Evolutionary conservation across 2,888 invertebrate species (phyloP).

Genomic region (Ophion obscuratus): DNA sequence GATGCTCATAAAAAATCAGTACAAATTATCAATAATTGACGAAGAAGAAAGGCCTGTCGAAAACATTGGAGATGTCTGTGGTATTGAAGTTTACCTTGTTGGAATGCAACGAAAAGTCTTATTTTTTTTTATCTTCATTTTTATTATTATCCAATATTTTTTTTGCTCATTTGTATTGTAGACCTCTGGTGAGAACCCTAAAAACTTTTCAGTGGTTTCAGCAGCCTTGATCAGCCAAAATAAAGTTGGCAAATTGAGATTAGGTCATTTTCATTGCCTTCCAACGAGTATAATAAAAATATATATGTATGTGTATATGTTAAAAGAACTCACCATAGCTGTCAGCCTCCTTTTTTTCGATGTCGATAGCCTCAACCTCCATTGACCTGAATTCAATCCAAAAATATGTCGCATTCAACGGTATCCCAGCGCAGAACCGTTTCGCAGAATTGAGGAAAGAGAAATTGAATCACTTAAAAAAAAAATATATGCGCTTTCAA

Average conservation of each 20-base stretch:
- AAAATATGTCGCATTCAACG: background rate
- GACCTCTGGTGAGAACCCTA: background rate
- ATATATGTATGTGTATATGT: background rate
- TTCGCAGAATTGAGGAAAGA: conserved; percentile 41
- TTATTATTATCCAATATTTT: background rate
- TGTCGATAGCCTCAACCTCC: background rate
- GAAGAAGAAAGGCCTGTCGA: background rate
- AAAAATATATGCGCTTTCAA: background rate
- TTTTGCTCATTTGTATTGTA: background rate
- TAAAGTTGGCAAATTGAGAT: background rate
- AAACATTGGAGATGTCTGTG: background rate
- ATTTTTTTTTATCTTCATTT: background rate
- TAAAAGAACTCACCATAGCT: conserved; percentile 30
- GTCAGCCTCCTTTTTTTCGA: background rate
- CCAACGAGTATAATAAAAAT: background rate
- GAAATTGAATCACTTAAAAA: background rate
- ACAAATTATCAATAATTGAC: background rate
- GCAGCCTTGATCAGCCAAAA: background rate
- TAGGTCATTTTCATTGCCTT: background rate
- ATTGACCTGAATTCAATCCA: background rate
- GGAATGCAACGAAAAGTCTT: background rate
- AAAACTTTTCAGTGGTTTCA: background rate
- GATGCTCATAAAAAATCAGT: background rate
- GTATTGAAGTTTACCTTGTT: background rate
- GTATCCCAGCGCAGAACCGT: background rate